These are phyloP conservation scores for Gadopsis bispinosus DNA, from an alignment of 2,797 vertebrate species.

Conservation along the genomic window DNA sequence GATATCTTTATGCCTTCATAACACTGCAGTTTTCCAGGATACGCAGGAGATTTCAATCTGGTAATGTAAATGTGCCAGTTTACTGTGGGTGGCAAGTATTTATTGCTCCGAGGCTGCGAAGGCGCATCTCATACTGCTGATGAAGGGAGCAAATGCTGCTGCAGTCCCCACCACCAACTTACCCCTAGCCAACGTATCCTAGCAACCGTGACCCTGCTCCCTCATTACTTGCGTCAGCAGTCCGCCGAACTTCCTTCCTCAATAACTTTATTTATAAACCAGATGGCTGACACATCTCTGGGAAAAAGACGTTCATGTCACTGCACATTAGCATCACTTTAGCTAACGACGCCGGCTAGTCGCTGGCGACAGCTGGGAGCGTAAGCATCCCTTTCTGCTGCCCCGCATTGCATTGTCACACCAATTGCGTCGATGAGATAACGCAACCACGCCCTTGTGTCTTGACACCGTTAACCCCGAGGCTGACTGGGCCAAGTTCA, in stretches of 20 bases:
- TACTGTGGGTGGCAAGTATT: slow-evolving; percentile 64
- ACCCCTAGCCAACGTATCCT: slow-evolving; percentile 75
- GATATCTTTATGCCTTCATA: slow-evolving; percentile 29
- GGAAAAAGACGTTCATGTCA: slow-evolving; percentile 42
- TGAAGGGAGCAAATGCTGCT: slow-evolving; percentile 63
- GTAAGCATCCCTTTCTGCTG: slow-evolving; percentile 58
- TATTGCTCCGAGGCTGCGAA: slow-evolving; percentile 59
- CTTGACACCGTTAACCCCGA: slow-evolving; percentile 36
- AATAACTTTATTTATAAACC: slow-evolving; percentile 82
- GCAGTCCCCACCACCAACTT: slow-evolving; percentile 67
- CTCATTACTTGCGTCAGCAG: slow-evolving; percentile 73
- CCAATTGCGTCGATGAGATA: slow-evolving; percentile 34
- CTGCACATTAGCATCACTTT: slow-evolving; percentile 40
- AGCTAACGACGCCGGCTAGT: slow-evolving; percentile 20
- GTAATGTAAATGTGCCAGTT: slow-evolving; percentile 51
- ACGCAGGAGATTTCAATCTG: slow-evolving; percentile 50
- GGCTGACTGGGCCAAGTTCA: slow-evolving; percentile 30
- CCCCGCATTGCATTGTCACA: slow-evolving; percentile 34
- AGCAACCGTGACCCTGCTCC: slow-evolving; percentile 77
- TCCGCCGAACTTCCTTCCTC: slow-evolving; percentile 73
- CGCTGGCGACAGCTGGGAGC: slow-evolving; percentile 37
- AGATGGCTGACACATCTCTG: slow-evolving; percentile 71
- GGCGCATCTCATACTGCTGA: slow-evolving; percentile 57
- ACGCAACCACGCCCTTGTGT: slow-evolving; percentile 40
- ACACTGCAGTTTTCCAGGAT: slow-evolving; percentile 33